Evolutionary conservation across 2,888 invertebrate species (phyloP).

Genomic region (Calameuta pallipes): DNA sequence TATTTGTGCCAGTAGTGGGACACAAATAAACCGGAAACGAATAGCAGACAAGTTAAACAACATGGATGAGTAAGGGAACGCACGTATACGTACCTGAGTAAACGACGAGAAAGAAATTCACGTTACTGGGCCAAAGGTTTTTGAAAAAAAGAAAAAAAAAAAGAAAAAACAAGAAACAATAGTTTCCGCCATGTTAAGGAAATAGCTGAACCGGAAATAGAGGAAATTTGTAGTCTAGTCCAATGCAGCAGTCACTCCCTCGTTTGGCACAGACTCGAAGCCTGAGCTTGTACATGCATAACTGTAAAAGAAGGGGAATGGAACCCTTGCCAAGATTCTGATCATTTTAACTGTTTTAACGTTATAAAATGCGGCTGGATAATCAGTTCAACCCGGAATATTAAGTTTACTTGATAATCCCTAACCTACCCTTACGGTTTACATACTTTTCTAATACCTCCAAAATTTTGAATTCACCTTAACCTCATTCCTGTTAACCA

Average conservation of each 20-base stretch:
- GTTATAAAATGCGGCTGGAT: neutral
- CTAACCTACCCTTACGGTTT: neutral
- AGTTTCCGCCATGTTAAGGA: conserved; percentile 16
- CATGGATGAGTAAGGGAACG: neutral
- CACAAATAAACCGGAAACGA: neutral
- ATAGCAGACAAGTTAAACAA: neutral
- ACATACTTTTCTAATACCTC: neutral
- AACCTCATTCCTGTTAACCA: neutral
- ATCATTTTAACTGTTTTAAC: neutral
- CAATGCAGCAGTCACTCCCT: conserved; percentile 1
- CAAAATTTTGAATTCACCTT: neutral
- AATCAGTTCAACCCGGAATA: neutral
- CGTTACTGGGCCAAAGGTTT: neutral
- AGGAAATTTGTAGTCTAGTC: neutral
- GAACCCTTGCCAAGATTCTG: neutral
- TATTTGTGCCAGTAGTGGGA: conserved; percentile 10
- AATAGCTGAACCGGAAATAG: conserved; percentile 1
- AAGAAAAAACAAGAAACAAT: conserved; percentile 18
- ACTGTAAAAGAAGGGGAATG: neutral
- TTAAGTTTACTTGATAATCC: neutral
- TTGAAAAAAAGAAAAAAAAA: conserved; percentile 1
- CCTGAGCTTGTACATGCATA: neutral
- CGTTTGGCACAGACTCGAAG: conserved; percentile 5
- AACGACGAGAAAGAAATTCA: neutral
- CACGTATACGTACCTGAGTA: neutral